Evolutionary conservation across 1,140 invertebrate species (phyloP), one percentile per base, ranked within the genome.

Genomic region (Bombus fervidus): DNA sequence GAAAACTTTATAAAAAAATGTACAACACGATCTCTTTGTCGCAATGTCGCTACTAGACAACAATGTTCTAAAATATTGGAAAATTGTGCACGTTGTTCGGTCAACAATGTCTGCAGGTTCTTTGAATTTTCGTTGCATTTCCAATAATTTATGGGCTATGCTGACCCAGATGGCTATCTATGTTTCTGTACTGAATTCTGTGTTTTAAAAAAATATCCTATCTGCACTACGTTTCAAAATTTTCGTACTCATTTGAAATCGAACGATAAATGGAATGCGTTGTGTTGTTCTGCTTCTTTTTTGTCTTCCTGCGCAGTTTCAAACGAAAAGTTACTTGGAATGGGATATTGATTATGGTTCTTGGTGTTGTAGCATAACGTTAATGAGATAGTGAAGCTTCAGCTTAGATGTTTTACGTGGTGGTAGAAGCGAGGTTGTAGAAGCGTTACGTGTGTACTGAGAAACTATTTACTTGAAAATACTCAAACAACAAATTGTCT

Each of bases 321-420:
- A 18, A 34, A 34, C 0, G 31, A 28, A 28, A 34, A 75, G 18
- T 43, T 53, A 25, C 4, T 57, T 41, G 25, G 13, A n/a, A 37
- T 15, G 31, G 31, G 37, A 75, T 53, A 59, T 39, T 18, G 57
- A 47, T 66, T 31, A 41, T 53, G 57, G 75, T 84, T 69, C 75
- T 80, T 78, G 57, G 15, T 57, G 64, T 69, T 41, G 75, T 87
- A 76, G 80, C 57, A 86, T 66, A 85, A 85, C 64, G 41, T 73
- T 85, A 85, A 87, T 77, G 86, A 87, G 78, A 47, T 53, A 72
- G 64, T 73, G 72, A 85, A 85, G 47, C 57, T 81, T 62, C 10
- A 34, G 64, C 39, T 28, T 68, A 76, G 81, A 66, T 37, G 77
- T 76, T 87, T 87, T 87, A 57, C 76, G 15, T 8, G 31, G 37